Evolutionary conservation across 1,140 invertebrate species (phyloP).

Genomic region (Drosophila mauritiana): DNA sequence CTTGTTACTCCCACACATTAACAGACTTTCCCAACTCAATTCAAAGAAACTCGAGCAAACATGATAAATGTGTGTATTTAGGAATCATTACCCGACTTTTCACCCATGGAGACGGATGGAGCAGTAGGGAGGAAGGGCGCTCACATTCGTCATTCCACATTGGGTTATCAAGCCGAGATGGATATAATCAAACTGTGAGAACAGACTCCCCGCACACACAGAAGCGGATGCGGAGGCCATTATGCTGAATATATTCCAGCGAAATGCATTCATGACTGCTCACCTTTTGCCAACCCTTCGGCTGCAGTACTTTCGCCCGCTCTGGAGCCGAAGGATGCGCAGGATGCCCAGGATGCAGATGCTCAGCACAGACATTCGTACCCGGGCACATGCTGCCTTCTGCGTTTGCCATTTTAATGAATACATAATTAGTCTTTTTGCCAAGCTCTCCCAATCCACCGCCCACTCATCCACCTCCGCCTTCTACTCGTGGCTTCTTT

Average conservation of each 20-base stretch:
- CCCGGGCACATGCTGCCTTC: conserved; percentile 20
- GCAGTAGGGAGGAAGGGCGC: not conserved
- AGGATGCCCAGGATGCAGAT: conserved; percentile 1
- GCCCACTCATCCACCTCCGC: not conserved
- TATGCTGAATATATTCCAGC: conserved; percentile 45
- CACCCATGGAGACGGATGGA: conserved; percentile 1
- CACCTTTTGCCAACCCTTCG: conserved; percentile 9
- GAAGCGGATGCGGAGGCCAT: conserved; percentile 19
- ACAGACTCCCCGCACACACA: conserved; percentile 4
- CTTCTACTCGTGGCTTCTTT: not conserved
- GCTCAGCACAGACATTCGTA: conserved; percentile 14
- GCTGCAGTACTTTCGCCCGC: conserved; percentile 19
- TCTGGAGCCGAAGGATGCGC: conserved; percentile 1
- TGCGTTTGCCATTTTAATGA: conserved; percentile 79
- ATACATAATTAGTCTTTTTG: conserved; percentile 82
- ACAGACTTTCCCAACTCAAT: conserved; percentile 1
- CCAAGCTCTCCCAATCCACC: conserved; percentile 44
- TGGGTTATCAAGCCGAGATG: conserved; percentile 43
- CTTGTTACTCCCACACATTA: conserved; percentile 7
- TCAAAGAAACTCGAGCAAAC: conserved; percentile 30
- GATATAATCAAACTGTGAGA: conserved; percentile 46
- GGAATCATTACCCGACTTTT: conserved; percentile 47
- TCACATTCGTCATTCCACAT: conserved; percentile 31
- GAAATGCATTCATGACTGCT: conserved; percentile 46
- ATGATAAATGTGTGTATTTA: conserved; percentile 51